Conservation (phyloP, 2,113 vertebrate species). For the Oncorhynchus gorbuscha region DNA sequence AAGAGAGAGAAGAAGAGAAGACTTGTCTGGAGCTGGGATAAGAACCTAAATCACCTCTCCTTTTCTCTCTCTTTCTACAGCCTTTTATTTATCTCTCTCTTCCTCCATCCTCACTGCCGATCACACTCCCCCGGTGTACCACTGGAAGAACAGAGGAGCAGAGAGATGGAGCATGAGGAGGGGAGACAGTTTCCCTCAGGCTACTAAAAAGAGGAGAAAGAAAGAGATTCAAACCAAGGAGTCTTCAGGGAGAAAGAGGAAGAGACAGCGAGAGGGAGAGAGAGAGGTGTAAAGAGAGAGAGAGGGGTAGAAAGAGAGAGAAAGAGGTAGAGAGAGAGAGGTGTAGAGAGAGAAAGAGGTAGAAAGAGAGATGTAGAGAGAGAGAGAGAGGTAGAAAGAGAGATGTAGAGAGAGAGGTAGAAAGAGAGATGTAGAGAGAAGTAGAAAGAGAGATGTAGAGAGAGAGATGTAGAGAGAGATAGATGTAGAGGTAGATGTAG, state of each 20-base stretch:
- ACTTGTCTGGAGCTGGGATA: slow-evolving; percentile 52
- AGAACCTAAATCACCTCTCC: slow-evolving; percentile 62
- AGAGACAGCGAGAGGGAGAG: slow-evolving; percentile 27
- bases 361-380: neutral
- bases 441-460: too few species aligned
- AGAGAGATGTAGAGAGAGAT: too few species aligned
- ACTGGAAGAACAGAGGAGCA: slow-evolving; percentile 64
- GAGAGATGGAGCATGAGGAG: slow-evolving; percentile 33
- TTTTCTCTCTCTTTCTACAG: slow-evolving; percentile 59
- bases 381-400: too few species aligned
- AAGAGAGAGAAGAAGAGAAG: slow-evolving; percentile 41
- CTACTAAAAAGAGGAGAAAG: slow-evolving; percentile 25
- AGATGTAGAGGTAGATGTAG: too few species aligned
- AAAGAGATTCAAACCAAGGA: neutral
- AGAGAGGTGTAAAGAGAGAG: neutral
- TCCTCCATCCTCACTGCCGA: slow-evolving; percentile 65
- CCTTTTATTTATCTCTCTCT: slow-evolving; percentile 72
- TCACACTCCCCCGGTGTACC: slow-evolving; percentile 72
- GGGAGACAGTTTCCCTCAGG: slow-evolving; percentile 33
- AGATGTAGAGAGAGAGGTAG: too few species aligned
- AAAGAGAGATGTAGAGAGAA: too few species aligned
- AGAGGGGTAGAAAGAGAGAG: too few species aligned
- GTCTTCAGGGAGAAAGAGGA: slow-evolving; percentile 15
- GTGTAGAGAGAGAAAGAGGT: too few species aligned
- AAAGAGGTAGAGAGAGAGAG: too few species aligned